Base-by-base conservation (phyloP, 2,888 invertebrate species). In the Nomada fabriciana region DNA sequence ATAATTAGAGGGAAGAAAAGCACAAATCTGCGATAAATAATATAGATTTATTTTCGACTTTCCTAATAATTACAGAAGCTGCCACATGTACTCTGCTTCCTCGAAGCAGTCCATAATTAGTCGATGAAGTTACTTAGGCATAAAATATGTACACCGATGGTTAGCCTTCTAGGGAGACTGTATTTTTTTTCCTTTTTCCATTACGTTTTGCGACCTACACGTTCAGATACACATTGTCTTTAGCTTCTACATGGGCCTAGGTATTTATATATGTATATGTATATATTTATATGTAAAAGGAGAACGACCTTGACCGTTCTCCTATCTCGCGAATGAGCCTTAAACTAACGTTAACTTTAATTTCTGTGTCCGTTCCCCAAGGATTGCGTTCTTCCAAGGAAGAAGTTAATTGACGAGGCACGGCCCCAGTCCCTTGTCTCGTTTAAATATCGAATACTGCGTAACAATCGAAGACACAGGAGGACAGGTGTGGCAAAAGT, bases 21-120 rank as follows among this genome's bases (percentile, higher is more conserved):
- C 36, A 36, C 36, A 59, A 18, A 36, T 5, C 15, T 18, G 82
- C 86, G 90, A 91, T 91, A 91, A 91, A 91, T 91, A 91, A 91
- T 86, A 84, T 86, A 86, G 84, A 86, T 91, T 91, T 91, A 91
- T 91, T 91, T 82, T 53, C 25, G 68, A 77, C 20, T 55, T 75
- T 80, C 15, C 29, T 70, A 71, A 53, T 57, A 78, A 74, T 65
- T 83, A 75, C 76, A 86, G 63, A 60, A 74, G 69, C 74, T 70
- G 81, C 61, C 76, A 55, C 81, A 42, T 65, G 25, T 50, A 25
- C 25, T 18, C 60, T 20, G 52, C n/a, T 25, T 52, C 42, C 42
- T 75, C 60, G 57, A 55, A 53, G 43, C 67, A 73, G 10, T 63
- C 55, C 57, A 57, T 23, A 43, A 23, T 69, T 69, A 57, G 43